phyloP scores from a whole-genome alignment of 2,888 invertebrate species.

The Cephonodes hylas region DNA sequence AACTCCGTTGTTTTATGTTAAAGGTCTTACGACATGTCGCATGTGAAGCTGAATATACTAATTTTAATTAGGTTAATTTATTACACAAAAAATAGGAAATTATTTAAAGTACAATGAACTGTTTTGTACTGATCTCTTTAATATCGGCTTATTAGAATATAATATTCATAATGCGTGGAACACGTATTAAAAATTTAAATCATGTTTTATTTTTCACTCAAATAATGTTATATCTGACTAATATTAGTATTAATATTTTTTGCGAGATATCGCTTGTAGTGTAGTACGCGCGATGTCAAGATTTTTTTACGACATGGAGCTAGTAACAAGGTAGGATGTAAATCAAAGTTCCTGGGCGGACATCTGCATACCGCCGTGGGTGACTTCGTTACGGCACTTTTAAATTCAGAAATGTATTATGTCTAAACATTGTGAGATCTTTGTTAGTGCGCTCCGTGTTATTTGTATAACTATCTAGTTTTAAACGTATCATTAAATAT shows the following conservation, averaged over 20 bases:
- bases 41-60: not conserved
- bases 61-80: not conserved
- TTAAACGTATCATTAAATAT: no score
- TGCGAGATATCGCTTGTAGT: not conserved
- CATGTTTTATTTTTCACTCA: no score
- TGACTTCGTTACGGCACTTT: constrained; percentile 41
- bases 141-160: no score
- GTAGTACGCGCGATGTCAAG: not conserved
- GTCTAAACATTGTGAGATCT: not conserved
- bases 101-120: no score
- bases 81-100: no score
- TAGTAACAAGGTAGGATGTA: constrained; percentile 60
- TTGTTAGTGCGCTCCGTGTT: not conserved
- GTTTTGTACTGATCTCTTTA: no score
- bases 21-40: not conserved
- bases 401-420: constrained; percentile 8
- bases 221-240: no score
- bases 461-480: not conserved
- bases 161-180: no score
- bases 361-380: constrained; percentile 58
- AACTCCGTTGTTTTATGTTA: not conserved
- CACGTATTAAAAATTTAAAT: no score
- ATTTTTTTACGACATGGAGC: constrained; percentile 10
- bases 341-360: constrained; percentile 50
- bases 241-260: no score